These are phyloP conservation scores for Bombus superbus DNA, from an alignment of 1,140 invertebrate genomes.

Conservation along the genomic window DNA sequence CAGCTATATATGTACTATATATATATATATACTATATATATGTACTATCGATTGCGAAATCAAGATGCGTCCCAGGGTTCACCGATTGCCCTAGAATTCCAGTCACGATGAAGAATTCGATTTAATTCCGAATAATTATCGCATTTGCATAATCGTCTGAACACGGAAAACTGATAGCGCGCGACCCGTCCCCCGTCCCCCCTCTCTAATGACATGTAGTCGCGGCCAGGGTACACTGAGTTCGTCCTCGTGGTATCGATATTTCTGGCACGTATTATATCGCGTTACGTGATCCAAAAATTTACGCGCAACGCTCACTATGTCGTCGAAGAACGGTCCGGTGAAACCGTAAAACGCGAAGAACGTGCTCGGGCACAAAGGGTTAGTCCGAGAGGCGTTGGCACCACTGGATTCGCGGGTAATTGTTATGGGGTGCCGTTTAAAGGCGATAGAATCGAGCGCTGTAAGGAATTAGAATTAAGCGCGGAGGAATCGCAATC, in stretches of 20 bases:
- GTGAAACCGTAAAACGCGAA: neutral
- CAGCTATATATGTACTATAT: too few relatives aligned
- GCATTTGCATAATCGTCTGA: constrained; percentile 59
- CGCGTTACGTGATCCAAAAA: constrained; percentile 66
- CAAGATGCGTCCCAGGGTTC: neutral
- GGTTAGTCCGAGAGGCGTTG: neutral
- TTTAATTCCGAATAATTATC: constrained; percentile 66
- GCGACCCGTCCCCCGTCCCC: neutral
- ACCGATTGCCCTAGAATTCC: constrained; percentile 30
- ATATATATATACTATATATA: too few relatives aligned
- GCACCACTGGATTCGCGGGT: constrained; percentile 8
- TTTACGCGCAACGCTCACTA: constrained; percentile 24
- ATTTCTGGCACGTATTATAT: constrained; percentile 65
- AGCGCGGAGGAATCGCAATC: neutral
- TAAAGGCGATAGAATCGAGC: constrained; percentile 44
- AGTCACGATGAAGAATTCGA: constrained; percentile 64
- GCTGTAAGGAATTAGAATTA: constrained; percentile 41
- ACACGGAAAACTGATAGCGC: constrained; percentile 60
- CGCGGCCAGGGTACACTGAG: neutral
- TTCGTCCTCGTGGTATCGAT: constrained; percentile 36
- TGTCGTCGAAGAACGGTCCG: neutral
- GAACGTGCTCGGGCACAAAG: neutral
- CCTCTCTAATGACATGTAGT: constrained; percentile 9
- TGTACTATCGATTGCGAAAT: neutral
- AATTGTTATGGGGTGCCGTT: constrained; percentile 52